phyloP scores from a whole-genome alignment of 2,113 vertebrate species.

The Chelonoidis abingdonii region DNA sequence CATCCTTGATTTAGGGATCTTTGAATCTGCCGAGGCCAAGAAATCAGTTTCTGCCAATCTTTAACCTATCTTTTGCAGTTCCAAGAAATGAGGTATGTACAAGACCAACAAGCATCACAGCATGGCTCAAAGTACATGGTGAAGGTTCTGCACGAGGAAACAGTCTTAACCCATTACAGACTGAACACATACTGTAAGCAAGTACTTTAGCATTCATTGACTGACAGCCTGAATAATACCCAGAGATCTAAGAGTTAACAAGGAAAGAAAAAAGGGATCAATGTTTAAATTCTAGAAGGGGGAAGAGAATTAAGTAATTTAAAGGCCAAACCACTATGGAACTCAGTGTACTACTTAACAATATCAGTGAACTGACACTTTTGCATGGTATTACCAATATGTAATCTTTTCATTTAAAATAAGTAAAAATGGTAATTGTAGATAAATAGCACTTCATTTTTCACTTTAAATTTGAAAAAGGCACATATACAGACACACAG shows the following conservation, averaged over 20 bases:
- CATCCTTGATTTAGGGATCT: neutral
- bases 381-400: neutral
- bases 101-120: neutral
- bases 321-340: neutral
- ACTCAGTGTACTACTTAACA: neutral
- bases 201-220: neutral
- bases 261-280: neutral
- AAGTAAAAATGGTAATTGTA: neutral
- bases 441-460: neutral
- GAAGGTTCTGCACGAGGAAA: neutral
- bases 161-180: neutral
- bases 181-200: constrained; percentile 5
- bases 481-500: too few species aligned
- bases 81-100: neutral
- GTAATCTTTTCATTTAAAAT: neutral
- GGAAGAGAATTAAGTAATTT: neutral
- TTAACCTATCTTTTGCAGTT: neutral
- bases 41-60: neutral
- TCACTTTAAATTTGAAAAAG: neutral
- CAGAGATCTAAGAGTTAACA: neutral
- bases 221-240: neutral
- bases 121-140: neutral
- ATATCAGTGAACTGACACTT: neutral
- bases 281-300: neutral
- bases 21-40: neutral